Evolutionary conservation across 1,140 invertebrate species (phyloP), one percentile per base, ranked within the genome.

Genomic region (Druon quercuslanigerum): DNA sequence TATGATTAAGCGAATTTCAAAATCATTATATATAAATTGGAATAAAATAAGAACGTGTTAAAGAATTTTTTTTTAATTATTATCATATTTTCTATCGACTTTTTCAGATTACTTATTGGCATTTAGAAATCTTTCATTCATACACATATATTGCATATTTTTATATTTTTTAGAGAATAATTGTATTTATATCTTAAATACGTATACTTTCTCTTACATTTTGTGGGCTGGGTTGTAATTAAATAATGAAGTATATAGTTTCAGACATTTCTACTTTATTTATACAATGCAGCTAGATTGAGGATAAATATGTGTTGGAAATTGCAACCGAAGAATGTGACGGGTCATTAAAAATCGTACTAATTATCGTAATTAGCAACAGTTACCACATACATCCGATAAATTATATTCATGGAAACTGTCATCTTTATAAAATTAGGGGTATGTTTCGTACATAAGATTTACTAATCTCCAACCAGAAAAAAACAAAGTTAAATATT

Each of bases 141-240:
- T 7, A 66, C 60, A 16, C 25, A 14, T 40, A 66, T 16, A 4
- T 66, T 66, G 60, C 40, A 46, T 66, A n/a, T 66, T 66, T 66
- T 40, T 40, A n/a, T 8, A n/a, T 4, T 20, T 19, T 19, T 8
- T 12, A 20, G 19, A 66, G 25, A 40, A 8, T 12, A 20, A 57
- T 57, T 40, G 33, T 40, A 66, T 66, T 40, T 14, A 66, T 33
- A 66, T 33, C 60, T 66, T n/a, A 8, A 13, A 46, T 46, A 66
- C 13, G 14, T 40, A 2, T 66, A 66, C 60, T 66, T 66, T 66
- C 60, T 66, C 60, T 16, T 66, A n/a, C 25, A 66, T 16, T n/a
- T 66, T 66, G 6, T 66, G 57, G 19, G 3, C 13, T 66, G 33
- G 7, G 60, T 66, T 66, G 60, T 66, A 46, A 66, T 66, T 66